Percentiles rank a stretch among this genome's conserved stretches.
Conservation (phyloP, 2,113 vertebrate genomes). For the Ptyas mucosa region DNA sequence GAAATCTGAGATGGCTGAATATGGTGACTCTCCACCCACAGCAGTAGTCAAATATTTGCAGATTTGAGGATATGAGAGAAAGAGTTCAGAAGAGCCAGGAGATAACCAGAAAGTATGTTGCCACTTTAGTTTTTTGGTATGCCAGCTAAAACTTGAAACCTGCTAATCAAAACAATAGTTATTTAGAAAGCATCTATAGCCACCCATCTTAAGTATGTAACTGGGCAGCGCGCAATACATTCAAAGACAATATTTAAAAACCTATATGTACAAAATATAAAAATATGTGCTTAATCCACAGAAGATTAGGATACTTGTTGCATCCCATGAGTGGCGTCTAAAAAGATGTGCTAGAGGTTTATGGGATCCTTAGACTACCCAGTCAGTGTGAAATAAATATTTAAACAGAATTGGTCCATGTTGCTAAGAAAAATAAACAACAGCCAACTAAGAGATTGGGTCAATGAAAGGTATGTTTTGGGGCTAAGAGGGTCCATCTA, state of each 20-base stretch:
- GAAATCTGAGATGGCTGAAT: background rate
- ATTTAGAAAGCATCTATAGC: background rate
- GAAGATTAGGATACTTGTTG: background rate
- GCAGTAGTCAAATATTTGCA: background rate
- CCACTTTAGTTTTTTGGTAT: background rate
- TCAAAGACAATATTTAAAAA: background rate
- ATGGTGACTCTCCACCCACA: background rate
- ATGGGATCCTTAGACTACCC: background rate
- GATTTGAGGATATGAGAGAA: background rate
- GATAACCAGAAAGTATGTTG: background rate
- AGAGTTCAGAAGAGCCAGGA: background rate
- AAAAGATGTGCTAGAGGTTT: background rate
- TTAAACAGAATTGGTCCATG: background rate
- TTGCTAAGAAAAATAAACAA: background rate
- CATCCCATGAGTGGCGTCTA: background rate
- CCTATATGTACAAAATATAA: background rate
- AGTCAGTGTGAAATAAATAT: background rate
- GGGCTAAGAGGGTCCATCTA: background rate
- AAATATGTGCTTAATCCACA: background rate
- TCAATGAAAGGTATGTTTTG: background rate
- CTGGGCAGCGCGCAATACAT: background rate
- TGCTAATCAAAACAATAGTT: background rate
- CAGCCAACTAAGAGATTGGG: background rate
- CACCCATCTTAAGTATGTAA: background rate
- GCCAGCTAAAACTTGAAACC: background rate